Evolutionary conservation across 2,888 invertebrate genomes (phyloP), one percentile per base, ranked within the genome.

Genomic region (Carcina quercana): DNA sequence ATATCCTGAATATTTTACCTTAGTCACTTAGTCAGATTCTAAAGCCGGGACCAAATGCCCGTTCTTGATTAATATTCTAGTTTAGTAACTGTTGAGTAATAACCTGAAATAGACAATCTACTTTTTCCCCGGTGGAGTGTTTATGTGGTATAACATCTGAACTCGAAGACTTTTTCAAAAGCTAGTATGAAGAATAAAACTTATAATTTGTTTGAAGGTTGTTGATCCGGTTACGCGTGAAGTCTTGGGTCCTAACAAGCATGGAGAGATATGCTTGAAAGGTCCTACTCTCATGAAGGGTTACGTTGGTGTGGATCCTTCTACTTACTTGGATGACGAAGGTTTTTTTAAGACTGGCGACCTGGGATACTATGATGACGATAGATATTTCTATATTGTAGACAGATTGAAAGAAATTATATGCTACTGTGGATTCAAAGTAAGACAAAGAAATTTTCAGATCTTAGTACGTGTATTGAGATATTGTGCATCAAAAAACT

Each of bases 211-310:
- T 6, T 28, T 24, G 12, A 41, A 82, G 83, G 59, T 86, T 31
- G 63, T 70, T 13, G 72, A 85, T 47, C 45, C 61, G 4, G 56
- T 83, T 39, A 86, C 85, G 11, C 74, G 74, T 19, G 53, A 74
- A 49, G 51, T 63, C 7, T 50, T 88, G n/a, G 82, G 69, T 2
- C 59, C 67, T 2, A 64, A 75, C 35, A 56, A 88, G 56, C 62
- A 63, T 11, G 75, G 75, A n/a, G 75, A 76, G 58, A 71, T 78
- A 43, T 59, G 73, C 37, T 38, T 72, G 15, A 67, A 53, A 40
- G 72, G 74, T 3, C 67, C 71, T 7, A 58, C 61, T 14, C 49
- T 73, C 32, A 72, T 73, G 75, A 73, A 72, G 43, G 75, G 69
- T 32, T 75, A 76, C 41, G 59, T 73, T 20, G 66, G 60, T 28